phyloP scores from a whole-genome alignment of 2,113 vertebrate genomes.

The Triplophysa tibetana region DNA sequence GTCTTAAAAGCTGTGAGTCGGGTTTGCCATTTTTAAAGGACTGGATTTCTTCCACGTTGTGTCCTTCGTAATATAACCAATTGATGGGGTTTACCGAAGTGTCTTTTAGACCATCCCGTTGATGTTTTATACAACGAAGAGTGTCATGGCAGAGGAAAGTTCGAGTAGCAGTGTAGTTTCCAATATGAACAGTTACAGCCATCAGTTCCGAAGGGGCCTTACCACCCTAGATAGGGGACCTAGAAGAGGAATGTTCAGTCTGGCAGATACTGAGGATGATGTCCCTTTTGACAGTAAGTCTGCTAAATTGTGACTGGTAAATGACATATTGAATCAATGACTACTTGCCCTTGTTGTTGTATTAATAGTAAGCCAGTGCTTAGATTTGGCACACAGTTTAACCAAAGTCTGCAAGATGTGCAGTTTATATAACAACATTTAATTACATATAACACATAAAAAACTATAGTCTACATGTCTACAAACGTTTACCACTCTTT shows the following conservation, averaged over 20 bases:
- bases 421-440: not conserved
- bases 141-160: slow-evolving; percentile 59
- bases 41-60: not conserved
- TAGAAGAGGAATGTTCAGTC: slow-evolving; percentile 45
- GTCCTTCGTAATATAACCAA: not conserved
- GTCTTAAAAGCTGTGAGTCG: not conserved
- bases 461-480: no score
- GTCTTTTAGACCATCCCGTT: not conserved
- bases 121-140: slow-evolving; percentile 54
- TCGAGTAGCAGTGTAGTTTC: slow-evolving; percentile 55
- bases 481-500: not conserved
- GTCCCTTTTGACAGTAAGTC: slow-evolving; percentile 77
- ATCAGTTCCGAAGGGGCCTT: slow-evolving; percentile 34
- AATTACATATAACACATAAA: no score
- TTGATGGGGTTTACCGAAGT: not conserved
- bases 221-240: slow-evolving; percentile 15
- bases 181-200: not conserved
- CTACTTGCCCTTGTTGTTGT: not conserved
- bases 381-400: no score
- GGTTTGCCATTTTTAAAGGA: not conserved
- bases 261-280: slow-evolving; percentile 67
- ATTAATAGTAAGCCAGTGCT: no score
- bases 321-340: not conserved
- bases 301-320: not conserved
- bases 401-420: not conserved